phyloP scores from a whole-genome alignment of 2,113 vertebrate genomes.

The Corydoras sp. region DNA sequence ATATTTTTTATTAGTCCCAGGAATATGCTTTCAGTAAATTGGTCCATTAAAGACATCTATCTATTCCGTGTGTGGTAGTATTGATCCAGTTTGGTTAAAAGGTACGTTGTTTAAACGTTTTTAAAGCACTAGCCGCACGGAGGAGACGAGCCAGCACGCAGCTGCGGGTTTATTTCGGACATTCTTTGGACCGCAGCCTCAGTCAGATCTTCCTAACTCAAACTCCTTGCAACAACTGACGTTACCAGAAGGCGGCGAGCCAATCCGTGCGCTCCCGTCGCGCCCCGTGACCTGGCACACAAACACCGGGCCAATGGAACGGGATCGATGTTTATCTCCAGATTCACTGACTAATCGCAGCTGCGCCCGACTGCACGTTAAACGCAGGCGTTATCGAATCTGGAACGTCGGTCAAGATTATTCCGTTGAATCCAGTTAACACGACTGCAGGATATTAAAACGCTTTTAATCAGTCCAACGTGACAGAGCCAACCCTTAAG shows the following conservation, averaged over 20 bases:
- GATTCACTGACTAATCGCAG: background rate
- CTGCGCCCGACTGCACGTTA: background rate
- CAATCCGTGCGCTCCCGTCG: constrained; percentile 41
- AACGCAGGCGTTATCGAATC: background rate
- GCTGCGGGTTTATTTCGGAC: too few relatives aligned
- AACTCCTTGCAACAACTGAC: constrained; percentile 59
- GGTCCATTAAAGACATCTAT: too few relatives aligned
- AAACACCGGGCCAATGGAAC: constrained; percentile 40
- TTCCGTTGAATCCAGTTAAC: background rate
- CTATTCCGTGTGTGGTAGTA: too few relatives aligned
- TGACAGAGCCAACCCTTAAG: background rate
- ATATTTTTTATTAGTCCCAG: too few relatives aligned
- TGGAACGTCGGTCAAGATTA: background rate
- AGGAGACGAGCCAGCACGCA: too few relatives aligned
- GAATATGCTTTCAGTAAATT: too few relatives aligned
- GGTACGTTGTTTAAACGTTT: too few relatives aligned
- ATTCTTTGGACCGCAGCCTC: too few relatives aligned
- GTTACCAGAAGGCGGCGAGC: constrained; percentile 45
- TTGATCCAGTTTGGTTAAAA: too few relatives aligned
- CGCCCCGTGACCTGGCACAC: constrained; percentile 45
- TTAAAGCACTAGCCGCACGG: too few relatives aligned
- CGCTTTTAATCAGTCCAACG: constrained; percentile 20
- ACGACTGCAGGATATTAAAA: background rate
- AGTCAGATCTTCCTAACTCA: too few relatives aligned
- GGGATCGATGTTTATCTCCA: constrained; percentile 15